Evolutionary conservation across 2,888 invertebrate species (phyloP).

Genomic region (Meteorus colon): DNA sequence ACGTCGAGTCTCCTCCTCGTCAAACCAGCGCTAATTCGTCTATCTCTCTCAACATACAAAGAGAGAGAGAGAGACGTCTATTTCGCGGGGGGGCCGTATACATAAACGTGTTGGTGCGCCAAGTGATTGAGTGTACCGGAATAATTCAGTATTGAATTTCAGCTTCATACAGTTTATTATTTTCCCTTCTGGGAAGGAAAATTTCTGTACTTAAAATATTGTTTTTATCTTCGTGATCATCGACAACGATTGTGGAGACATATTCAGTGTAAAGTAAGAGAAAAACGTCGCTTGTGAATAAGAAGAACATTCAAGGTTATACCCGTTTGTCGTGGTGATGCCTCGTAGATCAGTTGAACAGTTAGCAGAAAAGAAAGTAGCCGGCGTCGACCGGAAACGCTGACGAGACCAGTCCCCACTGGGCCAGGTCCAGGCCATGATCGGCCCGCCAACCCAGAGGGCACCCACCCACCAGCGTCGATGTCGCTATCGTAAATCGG

Average conservation of each 20-base stretch:
- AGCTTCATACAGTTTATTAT: no score
- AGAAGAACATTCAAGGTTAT: neutral
- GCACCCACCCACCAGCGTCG: slow-evolving; percentile 49
- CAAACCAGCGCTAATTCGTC: slow-evolving; percentile 26
- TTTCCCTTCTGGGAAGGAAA: no score
- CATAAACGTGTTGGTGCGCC: slow-evolving; percentile 11
- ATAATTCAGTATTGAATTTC: neutral
- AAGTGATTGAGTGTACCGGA: neutral
- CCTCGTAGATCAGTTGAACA: slow-evolving; percentile 61
- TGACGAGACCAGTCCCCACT: slow-evolving; percentile 68
- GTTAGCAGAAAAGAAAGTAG: slow-evolving; percentile 57
- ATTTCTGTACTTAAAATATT: no score
- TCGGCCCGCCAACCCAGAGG: slow-evolving; percentile 54
- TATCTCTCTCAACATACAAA: neutral
- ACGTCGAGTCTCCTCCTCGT: slow-evolving; percentile 51
- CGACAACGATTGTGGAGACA: no score
- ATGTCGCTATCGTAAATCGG: slow-evolving; percentile 34
- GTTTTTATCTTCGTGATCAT: no score
- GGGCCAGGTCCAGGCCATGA: slow-evolving; percentile 64
- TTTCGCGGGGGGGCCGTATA: slow-evolving; percentile 19
- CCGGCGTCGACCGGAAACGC: slow-evolving; percentile 62
- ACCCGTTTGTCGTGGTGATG: slow-evolving; percentile 62
- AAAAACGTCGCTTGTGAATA: slow-evolving; percentile 1
- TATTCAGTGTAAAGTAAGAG: neutral
- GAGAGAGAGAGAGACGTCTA: neutral